Conservation (phyloP, 2,888 invertebrate species). For the Sepioteuthis lessoniana region DNA sequence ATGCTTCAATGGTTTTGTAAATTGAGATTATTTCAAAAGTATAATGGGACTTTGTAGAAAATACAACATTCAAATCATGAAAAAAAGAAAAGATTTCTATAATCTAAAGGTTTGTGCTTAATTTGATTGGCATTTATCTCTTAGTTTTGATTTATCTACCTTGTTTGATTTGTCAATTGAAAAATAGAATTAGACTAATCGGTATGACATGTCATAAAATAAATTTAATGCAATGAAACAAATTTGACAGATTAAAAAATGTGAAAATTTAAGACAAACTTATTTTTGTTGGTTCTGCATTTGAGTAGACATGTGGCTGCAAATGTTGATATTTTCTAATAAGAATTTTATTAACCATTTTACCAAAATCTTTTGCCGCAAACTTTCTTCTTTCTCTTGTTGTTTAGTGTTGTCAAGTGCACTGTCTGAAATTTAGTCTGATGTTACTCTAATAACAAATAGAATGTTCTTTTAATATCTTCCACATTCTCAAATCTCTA, state of each 20-base stretch:
- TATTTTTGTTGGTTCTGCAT: background rate
- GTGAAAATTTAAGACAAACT: background rate
- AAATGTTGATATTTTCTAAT: too few relatives aligned
- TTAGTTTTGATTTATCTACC: background rate
- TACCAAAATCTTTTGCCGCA: too few relatives aligned
- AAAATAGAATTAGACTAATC: background rate
- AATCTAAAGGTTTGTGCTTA: background rate
- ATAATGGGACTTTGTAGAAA: background rate
- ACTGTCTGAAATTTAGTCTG: too few relatives aligned
- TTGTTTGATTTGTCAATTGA: background rate
- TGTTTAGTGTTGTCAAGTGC: too few relatives aligned
- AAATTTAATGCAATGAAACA: background rate
- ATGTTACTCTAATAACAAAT: too few relatives aligned
- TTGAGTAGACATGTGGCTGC: background rate
- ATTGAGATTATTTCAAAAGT: background rate
- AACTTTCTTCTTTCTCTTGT: too few relatives aligned
- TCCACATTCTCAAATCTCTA: too few relatives aligned
- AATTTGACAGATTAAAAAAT: background rate
- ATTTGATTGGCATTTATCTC: constrained; percentile 10
- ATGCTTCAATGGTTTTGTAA: background rate
- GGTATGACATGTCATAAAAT: background rate
- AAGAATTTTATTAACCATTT: too few relatives aligned
- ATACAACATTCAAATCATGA: background rate
- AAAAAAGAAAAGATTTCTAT: background rate
- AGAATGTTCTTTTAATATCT: too few relatives aligned